Percentiles rank a stretch among this genome's conserved stretches.
phyloP scores from a whole-genome alignment of 2,113 vertebrate species.

The Buteo buteo region DNA sequence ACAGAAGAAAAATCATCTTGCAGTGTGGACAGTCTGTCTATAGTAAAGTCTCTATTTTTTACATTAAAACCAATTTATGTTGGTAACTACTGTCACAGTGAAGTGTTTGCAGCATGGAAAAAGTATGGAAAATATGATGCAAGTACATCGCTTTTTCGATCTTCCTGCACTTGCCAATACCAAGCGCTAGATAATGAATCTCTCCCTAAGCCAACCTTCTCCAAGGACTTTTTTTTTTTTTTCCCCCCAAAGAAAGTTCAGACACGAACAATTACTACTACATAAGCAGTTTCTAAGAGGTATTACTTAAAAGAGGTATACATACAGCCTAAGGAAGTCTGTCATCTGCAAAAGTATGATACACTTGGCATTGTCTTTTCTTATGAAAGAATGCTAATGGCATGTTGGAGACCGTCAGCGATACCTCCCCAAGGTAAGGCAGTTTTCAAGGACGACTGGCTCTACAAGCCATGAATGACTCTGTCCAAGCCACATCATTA shows the following conservation, averaged over 20 bases:
- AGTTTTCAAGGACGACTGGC: not conserved
- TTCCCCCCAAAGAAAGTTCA: not conserved
- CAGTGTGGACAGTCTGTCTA: not conserved
- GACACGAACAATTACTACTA: not conserved
- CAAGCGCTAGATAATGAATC: not conserved
- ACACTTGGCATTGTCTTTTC: not conserved
- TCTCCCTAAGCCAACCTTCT: not conserved
- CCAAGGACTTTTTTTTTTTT: not conserved
- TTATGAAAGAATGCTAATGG: not conserved
- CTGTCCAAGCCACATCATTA: conserved; percentile 42
- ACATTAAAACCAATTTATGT: not conserved
- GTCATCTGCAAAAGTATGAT: not conserved
- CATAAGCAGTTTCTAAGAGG: not conserved
- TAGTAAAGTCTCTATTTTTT: not conserved
- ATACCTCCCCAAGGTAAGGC: conserved; percentile 3
- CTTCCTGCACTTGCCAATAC: not conserved
- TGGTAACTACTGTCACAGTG: not conserved
- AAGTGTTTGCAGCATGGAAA: conserved; percentile 21
- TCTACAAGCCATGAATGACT: not conserved
- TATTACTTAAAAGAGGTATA: not conserved
- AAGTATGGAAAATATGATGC: conserved; percentile 44
- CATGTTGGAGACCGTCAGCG: not conserved
- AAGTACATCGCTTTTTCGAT: not conserved
- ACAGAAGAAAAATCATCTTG: not conserved
- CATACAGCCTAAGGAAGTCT: not conserved